Percentiles rank a stretch among this genome's conserved stretches.
These are phyloP conservation scores for Cryptoblepharus egeriae DNA, from an alignment of 2,797 vertebrate genomes.

Conservation along the genomic window DNA sequence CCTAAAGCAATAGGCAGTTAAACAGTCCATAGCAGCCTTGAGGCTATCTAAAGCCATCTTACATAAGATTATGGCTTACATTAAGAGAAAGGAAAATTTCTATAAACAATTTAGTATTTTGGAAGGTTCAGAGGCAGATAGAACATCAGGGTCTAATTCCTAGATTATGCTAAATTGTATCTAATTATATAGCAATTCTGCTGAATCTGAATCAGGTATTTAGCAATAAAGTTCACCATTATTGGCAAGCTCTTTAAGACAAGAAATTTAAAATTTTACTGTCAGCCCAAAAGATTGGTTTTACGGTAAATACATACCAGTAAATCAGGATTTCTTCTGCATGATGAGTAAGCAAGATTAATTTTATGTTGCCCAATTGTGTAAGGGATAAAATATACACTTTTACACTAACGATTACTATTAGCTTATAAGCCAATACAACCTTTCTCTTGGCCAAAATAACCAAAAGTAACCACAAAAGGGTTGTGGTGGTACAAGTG, in stretches of 20 bases:
- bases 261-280: background rate
- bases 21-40: background rate
- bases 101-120: background rate
- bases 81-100: background rate
- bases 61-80: too few species aligned
- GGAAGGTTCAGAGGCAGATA: background rate
- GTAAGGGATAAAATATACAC: background rate
- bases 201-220: background rate
- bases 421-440: background rate
- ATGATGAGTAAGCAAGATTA: background rate
- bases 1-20: background rate
- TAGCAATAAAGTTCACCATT: background rate
- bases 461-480: background rate
- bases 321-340: background rate
- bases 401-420: background rate
- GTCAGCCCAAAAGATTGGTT: background rate
- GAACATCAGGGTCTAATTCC: background rate
- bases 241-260: background rate
- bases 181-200: background rate
- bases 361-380: background rate
- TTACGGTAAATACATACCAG: background rate
- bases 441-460: background rate
- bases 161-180: background rate
- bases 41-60: background rate
- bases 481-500: too few species aligned